Percentiles rank a stretch among this genome's conserved stretches.
Conservation (phyloP, 2,888 invertebrate species). For the Colletes collaris region DNA sequence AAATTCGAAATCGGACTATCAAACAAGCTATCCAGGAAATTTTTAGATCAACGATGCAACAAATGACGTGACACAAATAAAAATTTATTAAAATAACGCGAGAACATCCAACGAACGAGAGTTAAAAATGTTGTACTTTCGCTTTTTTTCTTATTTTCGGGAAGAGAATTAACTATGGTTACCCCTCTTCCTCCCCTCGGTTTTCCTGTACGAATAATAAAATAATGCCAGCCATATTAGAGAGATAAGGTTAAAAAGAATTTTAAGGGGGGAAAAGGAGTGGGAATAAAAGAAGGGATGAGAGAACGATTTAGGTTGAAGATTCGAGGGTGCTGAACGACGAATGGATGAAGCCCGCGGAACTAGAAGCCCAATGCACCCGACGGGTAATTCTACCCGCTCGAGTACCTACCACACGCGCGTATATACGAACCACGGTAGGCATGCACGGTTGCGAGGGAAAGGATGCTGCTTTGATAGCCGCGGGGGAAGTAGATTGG, state of each 20-base stretch:
- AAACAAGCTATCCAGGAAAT: too few species aligned
- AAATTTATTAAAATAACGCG: too few species aligned
- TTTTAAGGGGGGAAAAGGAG: slow-evolving; percentile 8
- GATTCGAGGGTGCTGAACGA: slow-evolving; percentile 65
- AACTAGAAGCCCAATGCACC: slow-evolving; percentile 72
- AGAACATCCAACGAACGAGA: too few species aligned
- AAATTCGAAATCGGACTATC: too few species aligned
- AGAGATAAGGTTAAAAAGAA: slow-evolving; percentile 36
- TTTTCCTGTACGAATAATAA: slow-evolving; percentile 11
- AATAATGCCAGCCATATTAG: slow-evolving; percentile 23
- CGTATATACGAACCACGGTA: slow-evolving; percentile 52
- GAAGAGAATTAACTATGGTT: too few species aligned
- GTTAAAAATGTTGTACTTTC: too few species aligned
- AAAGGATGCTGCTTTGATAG: slow-evolving; percentile 78
- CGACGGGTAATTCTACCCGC: slow-evolving; percentile 78
- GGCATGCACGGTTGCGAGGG: slow-evolving; percentile 62
- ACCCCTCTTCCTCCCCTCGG: too few species aligned
- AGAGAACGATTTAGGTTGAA: slow-evolving; percentile 55
- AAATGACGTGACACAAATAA: too few species aligned
- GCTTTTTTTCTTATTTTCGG: too few species aligned
- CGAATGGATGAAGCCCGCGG: slow-evolving; percentile 74
- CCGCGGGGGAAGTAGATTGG: slow-evolving; percentile 80
- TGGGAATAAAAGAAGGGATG: slow-evolving; percentile 28
- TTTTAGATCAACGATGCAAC: too few species aligned
- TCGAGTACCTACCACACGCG: slow-evolving; percentile 76